Evolutionary conservation across 2,113 vertebrate species (phyloP).

Genomic region (Atrichornis clamosus): DNA sequence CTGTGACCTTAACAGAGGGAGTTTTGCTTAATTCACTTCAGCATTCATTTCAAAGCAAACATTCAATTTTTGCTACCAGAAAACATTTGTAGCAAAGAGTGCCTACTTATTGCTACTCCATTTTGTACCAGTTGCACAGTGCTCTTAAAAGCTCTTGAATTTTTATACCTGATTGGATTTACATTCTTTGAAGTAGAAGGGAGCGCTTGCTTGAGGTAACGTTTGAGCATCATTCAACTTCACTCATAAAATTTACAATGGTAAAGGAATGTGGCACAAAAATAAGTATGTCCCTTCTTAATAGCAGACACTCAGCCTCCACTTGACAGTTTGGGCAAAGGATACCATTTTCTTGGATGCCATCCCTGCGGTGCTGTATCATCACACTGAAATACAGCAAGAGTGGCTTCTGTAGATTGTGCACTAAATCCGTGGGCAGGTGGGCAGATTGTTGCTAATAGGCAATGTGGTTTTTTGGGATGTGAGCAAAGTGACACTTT

Average conservation of each 20-base stretch:
- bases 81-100: neutral
- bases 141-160: neutral
- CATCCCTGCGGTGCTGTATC: neutral
- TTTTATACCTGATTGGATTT: conserved; percentile 11
- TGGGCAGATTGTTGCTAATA: neutral
- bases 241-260: neutral
- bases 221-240: neutral
- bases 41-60: neutral
- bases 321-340: neutral
- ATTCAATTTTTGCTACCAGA: neutral
- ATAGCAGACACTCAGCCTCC: neutral
- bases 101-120: neutral
- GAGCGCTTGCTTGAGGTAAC: neutral
- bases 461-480: neutral
- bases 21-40: neutral
- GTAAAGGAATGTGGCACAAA: neutral
- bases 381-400: neutral
- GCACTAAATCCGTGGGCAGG: neutral
- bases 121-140: neutral
- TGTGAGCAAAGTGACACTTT: neutral
- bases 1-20: neutral
- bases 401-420: neutral
- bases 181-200: neutral
- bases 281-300: neutral
- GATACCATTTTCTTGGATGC: neutral